Base-by-base conservation (phyloP, 2,797 vertebrate genomes). In the Girardinus metallicus region DNA sequence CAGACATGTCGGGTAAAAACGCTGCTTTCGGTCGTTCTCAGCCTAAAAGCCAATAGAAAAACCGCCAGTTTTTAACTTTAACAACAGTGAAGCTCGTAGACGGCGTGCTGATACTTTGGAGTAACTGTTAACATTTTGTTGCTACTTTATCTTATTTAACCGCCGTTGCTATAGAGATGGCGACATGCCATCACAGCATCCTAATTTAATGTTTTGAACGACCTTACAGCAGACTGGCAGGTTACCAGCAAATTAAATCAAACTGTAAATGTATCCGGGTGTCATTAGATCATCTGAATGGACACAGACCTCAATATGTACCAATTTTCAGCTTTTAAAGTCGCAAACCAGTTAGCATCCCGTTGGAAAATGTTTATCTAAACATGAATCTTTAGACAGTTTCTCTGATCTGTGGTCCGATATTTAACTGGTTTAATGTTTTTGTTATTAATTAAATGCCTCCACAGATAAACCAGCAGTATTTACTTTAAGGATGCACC, bases 81-180 rank as follows among this genome's bases (percentile, higher is more conserved):
- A 1, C 11, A 53, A 7, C 53, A 53, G 3, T 8, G 7, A 9
- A 1, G 26, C 12, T 80, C 0, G 70, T 13, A 21, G 31, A 72
- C 13, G 49, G 15, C 46, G 21, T 1, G 49, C 18, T 72, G 47
- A 41, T 68, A 73, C 76, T 76, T 80, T 36, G 21, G 36, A 43
- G 76, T 55, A 73, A 72, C 86, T 88, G 51, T 73, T 78, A 16
- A 51, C 43, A 9, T 49, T 51, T 51, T 36, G 72, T 36, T 73
- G 29, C 29, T 36, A 21, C 64, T 68, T 39, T 68, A 41, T 23
- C 18, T 5, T 41, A 11, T 66, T 66, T 41, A 68, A 41, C 36
- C 36, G 21, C 21, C 34, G 36, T 68, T 68, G 36, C 64, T 68
- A 68, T 68, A 68, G 64, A 68, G 64, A 68, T 41, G 36, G 34